Evolutionary conservation across 2,113 vertebrate species (phyloP), one percentile per base, ranked within the genome.

Genomic region (Passerina amoena): DNA sequence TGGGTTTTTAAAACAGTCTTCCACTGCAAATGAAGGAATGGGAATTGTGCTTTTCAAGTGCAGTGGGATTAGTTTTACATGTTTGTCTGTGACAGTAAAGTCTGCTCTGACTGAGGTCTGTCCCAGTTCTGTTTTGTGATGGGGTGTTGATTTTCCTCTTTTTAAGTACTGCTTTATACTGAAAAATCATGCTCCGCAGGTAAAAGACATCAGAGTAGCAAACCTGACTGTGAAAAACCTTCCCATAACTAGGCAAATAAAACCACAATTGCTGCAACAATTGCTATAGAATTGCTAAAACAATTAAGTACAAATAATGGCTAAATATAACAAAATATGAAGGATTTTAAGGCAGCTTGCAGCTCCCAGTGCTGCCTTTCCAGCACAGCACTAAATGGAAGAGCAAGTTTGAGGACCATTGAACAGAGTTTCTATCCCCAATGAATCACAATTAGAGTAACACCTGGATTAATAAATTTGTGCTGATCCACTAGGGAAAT

Each of bases 391-490:
- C 53, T 86, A 84, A 95, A 86, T 86, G 82, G 45, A 92, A 95
- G 82, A 60, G 42, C 66, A 85, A 95, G 85, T 96, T 94, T 96
- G 96, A 95, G 96, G 94, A 90, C 93, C 92, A 94, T 94, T 97
- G 90, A 96, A 92, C 93, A 94, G 90, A 88, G 88, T 95, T 90
- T 75, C 42, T 66, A 66, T 93, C 94, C 90, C 93, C 80, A 94
- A 96, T 97, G 96, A 96, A 97, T 97, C 94, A 96, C 88, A 97
- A 96, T 97, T 96, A 97, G 68, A 94, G 94, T 60, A 96, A 95
- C 96, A 96, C 94, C 96, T 97, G 96, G 96, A 96, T 97, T 96
- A 96, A 97, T 96, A 96, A 94, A 96, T 97, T 95, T 96, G 64
- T 75, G 64, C 82, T 86, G 92, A 97, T 96, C 92, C 94, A 83